Evolutionary conservation across 2,888 invertebrate genomes (phyloP).

Genomic region (Ophion obscuratus): DNA sequence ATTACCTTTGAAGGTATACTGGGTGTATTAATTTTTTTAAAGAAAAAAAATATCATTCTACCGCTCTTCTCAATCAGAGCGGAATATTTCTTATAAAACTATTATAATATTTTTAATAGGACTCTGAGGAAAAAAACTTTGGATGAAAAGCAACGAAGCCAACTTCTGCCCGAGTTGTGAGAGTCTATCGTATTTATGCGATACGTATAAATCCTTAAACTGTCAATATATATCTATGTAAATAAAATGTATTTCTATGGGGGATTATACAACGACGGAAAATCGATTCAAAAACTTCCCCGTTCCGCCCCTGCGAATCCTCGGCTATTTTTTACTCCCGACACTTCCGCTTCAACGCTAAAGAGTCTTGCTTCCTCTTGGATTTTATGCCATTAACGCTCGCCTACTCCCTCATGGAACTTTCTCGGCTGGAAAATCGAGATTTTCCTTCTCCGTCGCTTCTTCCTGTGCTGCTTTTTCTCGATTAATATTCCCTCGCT

Average conservation of each 20-base stretch:
- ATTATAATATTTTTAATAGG: too few species aligned
- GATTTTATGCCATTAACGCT: slow-evolving; percentile 37
- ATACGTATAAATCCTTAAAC: too few species aligned
- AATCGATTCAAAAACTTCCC: slow-evolving; percentile 18
- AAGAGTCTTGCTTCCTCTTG: slow-evolving; percentile 37
- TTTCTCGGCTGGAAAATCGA: slow-evolving; percentile 47
- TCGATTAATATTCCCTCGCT: slow-evolving; percentile 20
- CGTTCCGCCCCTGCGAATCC: slow-evolving; percentile 23
- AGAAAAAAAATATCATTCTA: too few species aligned
- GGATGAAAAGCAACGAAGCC: too few species aligned
- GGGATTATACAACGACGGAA: background rate
- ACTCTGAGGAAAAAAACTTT: too few species aligned
- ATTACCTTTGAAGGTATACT: too few species aligned
- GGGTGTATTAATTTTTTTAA: too few species aligned
- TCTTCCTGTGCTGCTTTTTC: slow-evolving; percentile 1
- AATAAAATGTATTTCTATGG: background rate
- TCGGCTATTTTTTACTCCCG: slow-evolving; percentile 36
- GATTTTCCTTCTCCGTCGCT: slow-evolving; percentile 17
- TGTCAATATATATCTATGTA: background rate
- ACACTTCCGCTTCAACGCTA: slow-evolving; percentile 28
- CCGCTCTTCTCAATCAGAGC: too few species aligned
- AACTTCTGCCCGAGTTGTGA: too few species aligned
- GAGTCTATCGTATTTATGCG: too few species aligned
- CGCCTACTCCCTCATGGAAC: slow-evolving; percentile 1
- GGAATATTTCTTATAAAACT: too few species aligned